Conservation (phyloP, 2,888 invertebrate species). For the Aporophyla nigra region DNA sequence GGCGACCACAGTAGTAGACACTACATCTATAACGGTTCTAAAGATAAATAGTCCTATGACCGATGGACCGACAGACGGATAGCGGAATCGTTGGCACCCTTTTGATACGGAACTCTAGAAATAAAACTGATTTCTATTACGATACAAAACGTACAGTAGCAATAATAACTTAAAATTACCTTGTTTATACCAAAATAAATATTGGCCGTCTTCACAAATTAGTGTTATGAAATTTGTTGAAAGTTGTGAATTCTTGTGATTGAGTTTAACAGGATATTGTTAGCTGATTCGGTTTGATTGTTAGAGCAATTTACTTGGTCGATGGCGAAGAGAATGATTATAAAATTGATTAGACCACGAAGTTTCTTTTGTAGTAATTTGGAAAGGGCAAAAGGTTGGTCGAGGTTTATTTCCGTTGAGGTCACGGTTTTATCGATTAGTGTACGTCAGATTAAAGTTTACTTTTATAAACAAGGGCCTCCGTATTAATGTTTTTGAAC, state of each 20-base stretch:
- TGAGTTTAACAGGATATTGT: conserved; percentile 54
- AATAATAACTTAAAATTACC: conserved; percentile 31
- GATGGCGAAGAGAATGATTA: conserved; percentile 42
- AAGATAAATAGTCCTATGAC: too few species aligned
- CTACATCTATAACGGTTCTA: too few species aligned
- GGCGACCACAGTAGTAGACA: not conserved
- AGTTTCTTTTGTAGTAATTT: conserved; percentile 51
- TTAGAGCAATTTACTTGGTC: conserved; percentile 42
- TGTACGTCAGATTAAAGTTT: conserved; percentile 1
- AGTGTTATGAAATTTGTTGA: conserved; percentile 53
- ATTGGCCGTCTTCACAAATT: conserved; percentile 36
- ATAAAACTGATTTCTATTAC: not conserved
- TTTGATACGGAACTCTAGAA: not conserved
- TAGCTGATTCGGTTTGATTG: conserved; percentile 50
- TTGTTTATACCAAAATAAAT: conserved; percentile 40
- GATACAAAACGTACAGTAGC: not conserved
- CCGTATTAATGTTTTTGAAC: not conserved
- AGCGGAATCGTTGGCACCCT: not conserved
- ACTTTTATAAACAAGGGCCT: not conserved
- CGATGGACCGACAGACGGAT: too few species aligned
- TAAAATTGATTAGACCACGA: conserved; percentile 51
- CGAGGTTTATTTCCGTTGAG: conserved; percentile 37
- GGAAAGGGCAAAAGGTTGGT: conserved; percentile 10
- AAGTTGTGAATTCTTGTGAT: conserved; percentile 53
- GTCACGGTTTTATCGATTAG: conserved; percentile 30